Conservation (phyloP, 2,888 invertebrate genomes). For the Calliphora vomitoria region DNA sequence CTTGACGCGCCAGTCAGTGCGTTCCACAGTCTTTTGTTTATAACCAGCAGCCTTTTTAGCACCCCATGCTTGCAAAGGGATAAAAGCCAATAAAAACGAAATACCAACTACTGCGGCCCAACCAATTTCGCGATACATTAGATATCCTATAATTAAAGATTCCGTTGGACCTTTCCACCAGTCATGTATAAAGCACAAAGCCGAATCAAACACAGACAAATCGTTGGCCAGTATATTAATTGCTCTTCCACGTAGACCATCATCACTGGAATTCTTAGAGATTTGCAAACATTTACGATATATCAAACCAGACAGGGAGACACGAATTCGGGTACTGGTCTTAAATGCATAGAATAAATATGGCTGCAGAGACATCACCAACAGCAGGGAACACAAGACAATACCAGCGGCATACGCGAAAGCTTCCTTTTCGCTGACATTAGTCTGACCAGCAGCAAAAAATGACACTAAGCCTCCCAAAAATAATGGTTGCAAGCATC, state of each 20-base stretch:
- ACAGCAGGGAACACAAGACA: slow-evolving; percentile 86
- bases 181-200: slow-evolving; percentile 94
- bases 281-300: slow-evolving; percentile 90
- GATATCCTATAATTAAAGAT: slow-evolving; percentile 83
- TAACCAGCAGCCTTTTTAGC: slow-evolving; percentile 89
- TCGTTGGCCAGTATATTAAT: slow-evolving; percentile 98
- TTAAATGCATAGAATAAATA: slow-evolving; percentile 90
- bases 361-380: slow-evolving; percentile 88
- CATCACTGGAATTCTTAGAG: slow-evolving; percentile 92
- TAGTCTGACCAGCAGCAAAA: slow-evolving; percentile 86
- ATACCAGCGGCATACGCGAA: slow-evolving; percentile 89
- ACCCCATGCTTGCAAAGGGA: slow-evolving; percentile 90
- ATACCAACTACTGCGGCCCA: slow-evolving; percentile 90
- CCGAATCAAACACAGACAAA: slow-evolving; percentile 96
- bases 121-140: slow-evolving; percentile 87
- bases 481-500: slow-evolving; percentile 88
- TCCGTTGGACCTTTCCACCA: slow-evolving; percentile 95
- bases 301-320: slow-evolving; percentile 89
- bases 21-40: slow-evolving; percentile 89
- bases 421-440: slow-evolving; percentile 86
- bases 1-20: slow-evolving; percentile 93
- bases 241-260: slow-evolving; percentile 91
- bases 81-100: slow-evolving; percentile 89
- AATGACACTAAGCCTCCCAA: slow-evolving; percentile 88
- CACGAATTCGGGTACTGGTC: slow-evolving; percentile 89